Base-by-base conservation (phyloP, 2,797 vertebrate species). In the Pantherophis vulpinus region DNA sequence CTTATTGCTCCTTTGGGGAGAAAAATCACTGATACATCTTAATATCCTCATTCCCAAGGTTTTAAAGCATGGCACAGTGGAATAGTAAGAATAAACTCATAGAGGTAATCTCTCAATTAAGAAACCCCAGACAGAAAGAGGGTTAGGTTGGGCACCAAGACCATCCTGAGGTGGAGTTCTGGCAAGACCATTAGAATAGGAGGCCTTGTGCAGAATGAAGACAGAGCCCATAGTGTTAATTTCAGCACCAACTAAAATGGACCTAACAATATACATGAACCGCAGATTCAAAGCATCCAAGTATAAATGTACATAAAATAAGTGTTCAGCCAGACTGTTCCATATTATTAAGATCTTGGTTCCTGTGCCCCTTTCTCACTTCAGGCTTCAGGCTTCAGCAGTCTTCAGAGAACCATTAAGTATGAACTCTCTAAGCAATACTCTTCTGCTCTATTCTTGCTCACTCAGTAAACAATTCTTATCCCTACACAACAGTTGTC, bases 1-100 rank as follows among this genome's bases (percentile, higher is more conserved):
- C 29, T 90, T 86, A 91, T 90, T 87, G 91, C 47, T 89, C 94
- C 88, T 92, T 92, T 92, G 91, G 86, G 37, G 54, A 94, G 55
- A 32, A 0, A 42, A 94, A 96, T 87, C 1, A 58, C 37, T 23
- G 2, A 12, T 87, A 91, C 0, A 87, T 92, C 6, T 66, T 92
- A 92, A 95, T 95, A 91, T 79, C 2, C 32, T 92, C n/a, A 91
- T 54, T 56, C 79, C n/a, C 83, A 47, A n/a, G 60, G 42, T 58
- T 23, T 93, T 37, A 61, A 74, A 83, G 88, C n/a, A 60, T 58
- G 56, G 66, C 86, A 91, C 18, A 86, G 9, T 54, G n/a, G 27
- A 88, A 91, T 16, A 93, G 42, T 70, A 93, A 12, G 70, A 18
- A 87, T n/a, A 51, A 59, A 16, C 25, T 74, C 47, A 55, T 9